Percentiles rank a stretch among this genome's conserved stretches.
These are phyloP conservation scores for Drosophila subquinaria DNA, from an alignment of 2,888 invertebrate species.

Conservation along the genomic window DNA sequence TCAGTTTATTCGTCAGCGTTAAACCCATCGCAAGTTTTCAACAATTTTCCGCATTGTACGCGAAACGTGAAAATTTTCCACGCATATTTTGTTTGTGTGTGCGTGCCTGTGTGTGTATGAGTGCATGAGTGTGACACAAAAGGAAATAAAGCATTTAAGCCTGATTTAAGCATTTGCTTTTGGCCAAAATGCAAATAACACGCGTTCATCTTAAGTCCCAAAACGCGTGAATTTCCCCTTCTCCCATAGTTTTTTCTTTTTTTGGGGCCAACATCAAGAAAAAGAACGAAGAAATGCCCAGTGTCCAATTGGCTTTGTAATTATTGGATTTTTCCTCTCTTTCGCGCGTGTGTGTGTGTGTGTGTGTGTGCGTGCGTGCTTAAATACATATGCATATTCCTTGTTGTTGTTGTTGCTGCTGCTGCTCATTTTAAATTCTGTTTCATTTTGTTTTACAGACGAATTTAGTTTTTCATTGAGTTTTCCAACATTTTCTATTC, in stretches of 20 bases:
- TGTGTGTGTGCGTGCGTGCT: conserved; percentile 18
- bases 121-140: conserved; percentile 28
- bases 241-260: background rate
- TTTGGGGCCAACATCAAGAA: conserved; percentile 7
- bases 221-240: background rate
- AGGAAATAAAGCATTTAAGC: conserved; percentile 10
- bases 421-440: conserved; percentile 2
- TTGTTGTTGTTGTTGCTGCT: conserved; percentile 20
- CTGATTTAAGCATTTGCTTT: conserved; percentile 11
- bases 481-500: conserved; percentile 20
- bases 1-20: conserved; percentile 66
- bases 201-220: conserved; percentile 4
- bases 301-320: conserved; percentile 62
- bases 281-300: conserved; percentile 12
- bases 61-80: conserved; percentile 53
- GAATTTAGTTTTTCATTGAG: conserved; percentile 13
- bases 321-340: conserved; percentile 56
- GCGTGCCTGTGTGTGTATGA: conserved; percentile 13
- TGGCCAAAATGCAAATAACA: conserved; percentile 10
- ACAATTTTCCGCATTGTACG: conserved; percentile 48
- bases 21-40: conserved; percentile 59
- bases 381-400: conserved; percentile 16
- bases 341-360: conserved; percentile 15
- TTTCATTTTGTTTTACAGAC: background rate
- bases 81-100: conserved; percentile 24